Evolutionary conservation across 1,140 invertebrate genomes (phyloP), one percentile per base, ranked within the genome.

Genomic region (Hycleus cichorii): DNA sequence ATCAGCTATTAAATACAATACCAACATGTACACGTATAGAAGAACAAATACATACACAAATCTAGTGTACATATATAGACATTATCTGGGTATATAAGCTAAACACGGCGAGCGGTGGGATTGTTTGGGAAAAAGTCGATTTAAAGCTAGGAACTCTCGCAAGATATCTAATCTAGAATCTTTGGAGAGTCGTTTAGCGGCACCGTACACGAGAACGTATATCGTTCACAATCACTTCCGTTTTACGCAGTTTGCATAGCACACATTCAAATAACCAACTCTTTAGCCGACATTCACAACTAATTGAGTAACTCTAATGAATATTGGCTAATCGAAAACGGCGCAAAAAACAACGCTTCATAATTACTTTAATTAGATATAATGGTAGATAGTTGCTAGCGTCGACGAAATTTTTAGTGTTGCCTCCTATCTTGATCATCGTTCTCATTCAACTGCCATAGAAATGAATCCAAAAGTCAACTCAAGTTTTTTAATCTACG

Each of bases 101-200:
- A 47, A 59, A 62, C 59, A 55, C 53, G 48, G 58, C 55, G 47
- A 62, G 47, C 44, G 50, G 55, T 44, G 50, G 58, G 53, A 44
- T 51, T 53, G 51, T 49, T 32, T 32, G 32, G 18, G 51, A 66
- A 66, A 66, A 66, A 66, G 59, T 63, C 62, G 62, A 64, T 64
- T 66, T 66, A 66, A 60, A 63, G 48, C 61, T 61, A 58, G 60
- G 61, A 32, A 32, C 32, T 32, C 32, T 32, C 7, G 32, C 32
- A 32, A 32, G 32, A 66, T 66, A 66, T 66, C 64, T 66, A 66
- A 66, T 66, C 64, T 63, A 49, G 55, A 64, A 66, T 66, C 64
- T 66, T 66, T 58, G 50, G 59, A 64, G 64, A 59, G 64, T 64
- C 64, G 64, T 66, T 66, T 66, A 62, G 64, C 51, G 57, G 55